These are phyloP conservation scores for Amphibalanus amphitrite DNA, from an alignment of 1,140 invertebrate species.

Conservation along the genomic window DNA sequence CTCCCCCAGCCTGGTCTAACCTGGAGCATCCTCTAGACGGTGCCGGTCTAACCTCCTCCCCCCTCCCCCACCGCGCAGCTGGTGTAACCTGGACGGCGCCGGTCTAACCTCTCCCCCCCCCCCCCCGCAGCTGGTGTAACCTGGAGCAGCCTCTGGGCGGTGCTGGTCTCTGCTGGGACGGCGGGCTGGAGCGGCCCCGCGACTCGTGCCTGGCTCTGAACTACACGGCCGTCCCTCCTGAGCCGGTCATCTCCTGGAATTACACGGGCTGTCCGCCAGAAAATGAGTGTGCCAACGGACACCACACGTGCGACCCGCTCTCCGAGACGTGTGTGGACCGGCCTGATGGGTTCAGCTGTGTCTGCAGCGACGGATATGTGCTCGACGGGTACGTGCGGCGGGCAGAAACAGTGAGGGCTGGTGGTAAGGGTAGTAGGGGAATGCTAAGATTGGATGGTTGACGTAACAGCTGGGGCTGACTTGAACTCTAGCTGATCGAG, in stretches of 20 bases:
- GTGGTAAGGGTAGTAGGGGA: too few species aligned
- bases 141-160: conserved; percentile 27
- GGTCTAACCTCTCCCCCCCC: too few species aligned
- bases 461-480: too few species aligned
- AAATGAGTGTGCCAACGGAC: conserved; percentile 79
- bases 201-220: conserved; percentile 13
- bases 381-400: conserved; percentile 19
- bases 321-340: conserved; percentile 69
- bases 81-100: too few species aligned
- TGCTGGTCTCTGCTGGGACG: conserved; percentile 30
- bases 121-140: conserved; percentile 30
- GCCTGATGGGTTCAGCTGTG: conserved; percentile 57
- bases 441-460: too few species aligned
- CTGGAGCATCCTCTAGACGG: too few species aligned
- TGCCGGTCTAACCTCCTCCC: too few species aligned
- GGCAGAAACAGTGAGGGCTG: too few species aligned
- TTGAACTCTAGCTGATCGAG: too few species aligned
- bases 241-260: conserved; percentile 40
- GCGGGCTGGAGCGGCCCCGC: conserved; percentile 27
- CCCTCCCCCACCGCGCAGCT: too few species aligned
- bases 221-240: conserved; percentile 11
- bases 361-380: conserved; percentile 64
- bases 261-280: conserved; percentile 76
- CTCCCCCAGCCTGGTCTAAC: too few species aligned
- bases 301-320: conserved; percentile 69